Evolutionary conservation across 2,113 vertebrate species (phyloP), one percentile per base, ranked within the genome.

Genomic region (Corapipo altera): DNA sequence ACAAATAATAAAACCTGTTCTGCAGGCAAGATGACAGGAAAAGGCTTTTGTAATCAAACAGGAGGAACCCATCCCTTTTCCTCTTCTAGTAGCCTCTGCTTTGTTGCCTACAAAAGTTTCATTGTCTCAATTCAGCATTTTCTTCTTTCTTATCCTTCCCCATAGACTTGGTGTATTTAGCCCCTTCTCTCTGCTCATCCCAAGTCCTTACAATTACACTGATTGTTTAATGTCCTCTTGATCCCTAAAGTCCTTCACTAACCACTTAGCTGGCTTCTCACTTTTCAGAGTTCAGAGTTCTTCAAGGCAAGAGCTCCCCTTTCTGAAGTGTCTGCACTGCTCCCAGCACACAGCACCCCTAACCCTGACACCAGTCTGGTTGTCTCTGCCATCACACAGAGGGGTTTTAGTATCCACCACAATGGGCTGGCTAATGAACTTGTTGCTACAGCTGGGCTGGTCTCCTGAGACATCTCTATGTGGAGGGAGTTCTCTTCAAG

Each of bases 1-100:
- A 73, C 44, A 82, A 95, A 93, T 87, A 89, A 83, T 92, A 79
- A 94, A 88, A 94, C 71, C 85, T 88, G 49, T 88, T 95, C 95
- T 88, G 71, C 66, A 91, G 77, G 88, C 62, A 97, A 69, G 90
- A 90, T 76, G 85, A 91, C 82, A 90, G 78, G 82, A 95, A 95
- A 92, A 89, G 52, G 80, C 33, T 48, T 75, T 89, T 93, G 91
- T 65, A 92, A 78, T 78, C 69, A 67, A 84, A 84, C 48, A 69
- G 39, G 43, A 89, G 80, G 35, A 52, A 95, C 89, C 52, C 61
- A 85, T 85, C 65, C 84, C 70, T 93, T 93, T 92, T 92, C 86
- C 77, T 91, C n/a, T 93, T 75, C 44, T 81, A 69, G 62, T 15
- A 82, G 44, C 58, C 61, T 89, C 80, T 91, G 23, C 48, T 93